A percentile compares a stretch with the other conserved stretches of the same genome.
Evolutionary conservation across 1,140 invertebrate genomes (phyloP).

Genomic region (Sogatella furcifera): DNA sequence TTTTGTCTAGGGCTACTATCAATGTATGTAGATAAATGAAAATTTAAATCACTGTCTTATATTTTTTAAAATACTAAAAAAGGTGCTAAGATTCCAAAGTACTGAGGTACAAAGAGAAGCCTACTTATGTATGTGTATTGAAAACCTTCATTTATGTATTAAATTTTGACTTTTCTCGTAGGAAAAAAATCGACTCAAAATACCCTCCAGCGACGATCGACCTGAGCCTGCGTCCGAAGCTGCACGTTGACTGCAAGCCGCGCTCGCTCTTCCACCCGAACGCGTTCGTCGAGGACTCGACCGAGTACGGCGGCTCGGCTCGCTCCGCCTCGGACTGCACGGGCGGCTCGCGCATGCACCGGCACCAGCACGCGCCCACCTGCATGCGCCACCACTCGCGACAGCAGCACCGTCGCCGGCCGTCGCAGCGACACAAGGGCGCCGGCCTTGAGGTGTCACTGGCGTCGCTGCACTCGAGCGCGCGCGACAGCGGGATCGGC

Average conservation of each 20-base stretch:
- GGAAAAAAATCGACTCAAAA: slow-evolving; percentile 14
- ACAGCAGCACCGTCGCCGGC: slow-evolving; percentile 17
- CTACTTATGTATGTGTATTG: too few relatives aligned
- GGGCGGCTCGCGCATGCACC: not conserved
- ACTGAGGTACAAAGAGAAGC: too few relatives aligned
- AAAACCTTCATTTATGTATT: too few relatives aligned
- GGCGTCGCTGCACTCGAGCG: slow-evolving; percentile 65
- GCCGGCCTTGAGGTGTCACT: slow-evolving; percentile 46
- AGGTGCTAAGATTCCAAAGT: too few relatives aligned
- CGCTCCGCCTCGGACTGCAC: slow-evolving; percentile 14
- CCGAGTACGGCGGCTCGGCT: slow-evolving; percentile 24
- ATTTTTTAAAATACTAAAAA: too few relatives aligned
- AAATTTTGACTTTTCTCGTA: too few relatives aligned
- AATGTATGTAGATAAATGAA: too few relatives aligned
- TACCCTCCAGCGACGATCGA: slow-evolving; percentile 11
- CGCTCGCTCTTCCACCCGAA: slow-evolving; percentile 22
- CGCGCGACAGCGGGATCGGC: slow-evolving; percentile 65
- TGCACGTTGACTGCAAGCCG: slow-evolving; percentile 18
- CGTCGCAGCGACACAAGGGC: slow-evolving; percentile 19
- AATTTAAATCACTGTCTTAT: too few relatives aligned
- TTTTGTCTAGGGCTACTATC: too few relatives aligned
- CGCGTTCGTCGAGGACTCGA: slow-evolving; percentile 29
- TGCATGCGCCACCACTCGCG: slow-evolving; percentile 20
- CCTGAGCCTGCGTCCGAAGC: slow-evolving; percentile 15
- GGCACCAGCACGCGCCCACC: slow-evolving; percentile 16